Evolutionary conservation across 2,113 vertebrate genomes (phyloP), one percentile per base, ranked within the genome.

Genomic region (Podarcis muralis): DNA sequence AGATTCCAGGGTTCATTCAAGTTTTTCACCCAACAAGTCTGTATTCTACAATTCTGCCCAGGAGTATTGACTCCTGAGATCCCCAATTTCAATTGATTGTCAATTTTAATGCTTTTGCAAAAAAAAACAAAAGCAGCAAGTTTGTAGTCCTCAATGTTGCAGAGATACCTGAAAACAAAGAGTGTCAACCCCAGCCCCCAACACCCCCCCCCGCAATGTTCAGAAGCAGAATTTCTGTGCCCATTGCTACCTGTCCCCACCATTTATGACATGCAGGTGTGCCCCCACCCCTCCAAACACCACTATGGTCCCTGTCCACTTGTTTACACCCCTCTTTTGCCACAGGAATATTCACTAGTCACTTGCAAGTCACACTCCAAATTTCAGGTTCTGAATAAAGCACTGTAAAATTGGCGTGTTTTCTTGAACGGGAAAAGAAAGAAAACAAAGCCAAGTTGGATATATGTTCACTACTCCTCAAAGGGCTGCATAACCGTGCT

Each of bases 111-210:
- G 15, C 2, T 30, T 53, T 76, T 12, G 25, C 25, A 65, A 59
- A 71, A 59, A 71, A 25, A 62, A 62, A 62, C 59, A 62, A 62
- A 62, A 40, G 18, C 20, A 72, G 40, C 9, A 22, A 22, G 62
- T 48, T 15, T 68, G 27, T 13, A 40, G 37, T n/a, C 85, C 59
- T 32, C 69, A 32, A 35, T 3, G 35, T 25, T 30, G 5, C 1
- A 37, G 11, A 35, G 13, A 59, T 20, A 20, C 27, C 12, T 84
- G 69, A 57, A 75, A 59, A 59, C 8, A 22, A 35, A 43, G 23
- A 18, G 4, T 6, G 15, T 18, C 9, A 30, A 1, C 4, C 2
- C 1, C 1, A n/a, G 12, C 16, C 5, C 53, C 40, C 18, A 43
- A 76, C 25, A 3, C 32, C 1, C 75, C 25, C 5, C 32, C 1